Evolutionary conservation across 2,797 vertebrate species (phyloP), one percentile per base, ranked within the genome.

Genomic region (Vultur gryphus): DNA sequence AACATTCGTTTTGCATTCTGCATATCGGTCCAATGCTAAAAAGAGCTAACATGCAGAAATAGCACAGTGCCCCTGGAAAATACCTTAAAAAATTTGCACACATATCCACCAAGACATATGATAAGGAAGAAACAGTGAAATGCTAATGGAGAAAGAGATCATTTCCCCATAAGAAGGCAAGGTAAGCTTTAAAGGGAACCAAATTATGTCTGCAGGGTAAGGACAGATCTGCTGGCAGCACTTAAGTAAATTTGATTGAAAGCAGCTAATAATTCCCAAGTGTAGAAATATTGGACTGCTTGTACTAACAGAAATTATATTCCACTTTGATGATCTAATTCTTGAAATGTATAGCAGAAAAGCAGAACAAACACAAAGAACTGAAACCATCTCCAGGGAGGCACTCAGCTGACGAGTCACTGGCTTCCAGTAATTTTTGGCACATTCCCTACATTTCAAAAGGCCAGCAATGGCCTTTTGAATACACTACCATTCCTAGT

Each of bases 301-400:
- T 84, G 25, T 91, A 93, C 37, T 66, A 86, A 84, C 9, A 93
- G 51, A 94, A 95, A 89, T 84, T 73, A 62, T 71, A 59, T 88
- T 94, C 83, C 21, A 84, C 57, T 85, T 87, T 59, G 59, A 62
- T 89, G 59, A 97, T 76, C 70, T 58, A 87, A 93, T 95, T 94
- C 76, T 80, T 94, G 70, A 95, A 94, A 94, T 78, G 24, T 49
- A 70, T 65, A 88, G 52, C 39, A 72, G 79, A 81, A 95, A 57
- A 33, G 5, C 23, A 86, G 51, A 95, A 82, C 58, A 84, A 96
- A 96, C 39, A 87, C 33, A 89, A 92, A 71, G 3, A 28, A 3
- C 9, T 8, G 28, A 90, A 90, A 24, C 29, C 44, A 93, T 0
- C 15, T 73, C 44, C 21, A 89, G 35, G 10, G 41, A 81, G 20